Evolutionary conservation across 2,113 vertebrate species (phyloP).

Genomic region (Crocuta crocuta): DNA sequence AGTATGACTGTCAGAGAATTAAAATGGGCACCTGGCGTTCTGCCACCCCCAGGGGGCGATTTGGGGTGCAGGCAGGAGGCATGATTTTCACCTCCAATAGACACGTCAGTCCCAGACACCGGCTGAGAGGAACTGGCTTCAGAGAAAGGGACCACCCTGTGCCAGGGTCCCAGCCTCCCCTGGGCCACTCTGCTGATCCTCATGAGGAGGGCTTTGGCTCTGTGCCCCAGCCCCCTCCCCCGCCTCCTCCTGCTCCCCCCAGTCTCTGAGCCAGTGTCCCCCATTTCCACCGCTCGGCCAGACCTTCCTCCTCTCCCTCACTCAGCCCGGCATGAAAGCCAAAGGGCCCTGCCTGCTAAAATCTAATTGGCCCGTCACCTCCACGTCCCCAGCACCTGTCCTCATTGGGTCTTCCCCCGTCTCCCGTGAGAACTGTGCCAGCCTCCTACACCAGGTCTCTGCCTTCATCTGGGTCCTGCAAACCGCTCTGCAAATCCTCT

Average conservation of each 20-base stretch:
- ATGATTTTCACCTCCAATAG: constrained; percentile 78
- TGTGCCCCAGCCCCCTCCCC: neutral
- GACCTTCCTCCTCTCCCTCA: neutral
- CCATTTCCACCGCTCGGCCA: neutral
- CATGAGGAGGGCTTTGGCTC: neutral
- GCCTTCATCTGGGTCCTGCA: neutral
- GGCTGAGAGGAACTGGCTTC: neutral
- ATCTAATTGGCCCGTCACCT: neutral
- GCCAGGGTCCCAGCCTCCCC: neutral
- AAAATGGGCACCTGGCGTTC: constrained; percentile 77
- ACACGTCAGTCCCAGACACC: constrained; percentile 14
- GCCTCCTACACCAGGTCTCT: neutral
- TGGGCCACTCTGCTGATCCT: neutral
- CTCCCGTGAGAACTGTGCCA: neutral
- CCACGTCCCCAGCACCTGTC: neutral
- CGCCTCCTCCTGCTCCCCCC: no score
- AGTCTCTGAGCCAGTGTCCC: neutral
- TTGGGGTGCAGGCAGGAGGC: constrained; percentile 55
- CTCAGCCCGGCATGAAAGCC: neutral
- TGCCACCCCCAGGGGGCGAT: constrained; percentile 60
- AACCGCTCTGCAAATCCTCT: no score
- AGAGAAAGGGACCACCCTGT: neutral
- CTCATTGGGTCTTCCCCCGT: neutral
- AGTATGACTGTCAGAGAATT: constrained; percentile 65
- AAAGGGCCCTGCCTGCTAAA: neutral